Evolutionary conservation across 2,113 vertebrate genomes (phyloP), one percentile per base, ranked within the genome.

Genomic region (Cathartes aura): DNA sequence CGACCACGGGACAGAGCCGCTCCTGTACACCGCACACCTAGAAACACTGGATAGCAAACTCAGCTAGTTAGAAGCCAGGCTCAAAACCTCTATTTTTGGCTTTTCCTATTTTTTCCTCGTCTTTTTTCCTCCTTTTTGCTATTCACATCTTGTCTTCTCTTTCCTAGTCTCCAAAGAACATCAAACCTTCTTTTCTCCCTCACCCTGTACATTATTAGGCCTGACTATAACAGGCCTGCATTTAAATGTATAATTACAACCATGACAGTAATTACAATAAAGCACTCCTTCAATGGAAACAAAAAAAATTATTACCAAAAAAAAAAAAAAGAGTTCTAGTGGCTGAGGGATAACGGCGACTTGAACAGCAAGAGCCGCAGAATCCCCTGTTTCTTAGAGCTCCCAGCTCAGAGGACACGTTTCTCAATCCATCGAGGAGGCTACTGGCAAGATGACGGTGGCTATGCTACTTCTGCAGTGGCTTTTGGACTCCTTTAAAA

Each of bases 401-500:
- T 62, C 68, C 36, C 87, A 67, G 73, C 82, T 60, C 15, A 67
- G 80, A 95, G 58, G 87, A 96, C 80, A 80, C 22, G 11, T 89
- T 94, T 97, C 79, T 96, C 42, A 97, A 93, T 89, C 89, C 95
- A 93, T 66, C 6, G 14, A 97, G 86, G 63, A 94, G 96, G 93
- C 92, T 85, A 86, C 95, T 96, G 96, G 97, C 96, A 97, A 96
- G 96, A 97, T 22, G 50, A 94, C 5, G 50, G 96, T 91, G 97
- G 97, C 97, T 95, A 87, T 9, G 60, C 87, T 91, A 92, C 94
- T 96, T 97, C 89, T 91, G 91, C 74, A 90, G 97, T 86, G 94
- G 92, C 80, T 90, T 92, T 79, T 47, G 70, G 82, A 67, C 72
- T 81, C 84, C 30, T 80, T 79, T 47, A 42, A 79, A 81, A 94